Conservation (phyloP, 1,140 invertebrate species). For the Neodiprion lecontei region DNA sequence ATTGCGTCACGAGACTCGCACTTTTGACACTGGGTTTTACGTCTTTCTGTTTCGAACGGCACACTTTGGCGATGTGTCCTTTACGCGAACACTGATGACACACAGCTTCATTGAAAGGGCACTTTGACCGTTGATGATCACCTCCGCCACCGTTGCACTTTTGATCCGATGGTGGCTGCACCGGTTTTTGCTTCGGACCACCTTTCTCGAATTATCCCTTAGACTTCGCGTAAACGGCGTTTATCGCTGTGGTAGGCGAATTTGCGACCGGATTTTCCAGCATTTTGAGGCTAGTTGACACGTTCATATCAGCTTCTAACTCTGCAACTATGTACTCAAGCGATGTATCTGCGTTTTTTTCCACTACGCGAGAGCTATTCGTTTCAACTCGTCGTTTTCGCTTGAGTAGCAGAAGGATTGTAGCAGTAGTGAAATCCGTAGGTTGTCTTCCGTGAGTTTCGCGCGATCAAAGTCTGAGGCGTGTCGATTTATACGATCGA, state of each 20-base stretch:
- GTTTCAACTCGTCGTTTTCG: constrained; percentile 3
- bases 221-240: not conserved
- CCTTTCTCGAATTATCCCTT: not conserved
- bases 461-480: constrained; percentile 10
- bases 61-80: constrained; percentile 31
- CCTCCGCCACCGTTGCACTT: constrained; percentile 30
- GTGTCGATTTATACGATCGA: constrained; percentile 15
- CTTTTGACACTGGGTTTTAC: constrained; percentile 1
- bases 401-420: not conserved
- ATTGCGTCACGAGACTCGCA: constrained; percentile 6
- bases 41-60: constrained; percentile 24
- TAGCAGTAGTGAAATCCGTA: not conserved
- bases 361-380: constrained; percentile 3
- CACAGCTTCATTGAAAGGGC: constrained; percentile 22
- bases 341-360: constrained; percentile 8
- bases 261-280: constrained; percentile 12
- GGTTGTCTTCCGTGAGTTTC: constrained; percentile 2
- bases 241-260: not conserved
- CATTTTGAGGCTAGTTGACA: constrained; percentile 10
- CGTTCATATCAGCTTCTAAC: constrained; percentile 4
- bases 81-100: constrained; percentile 31
- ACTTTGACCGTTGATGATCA: constrained; percentile 24
- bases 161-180: not conserved
- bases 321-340: constrained; percentile 9
- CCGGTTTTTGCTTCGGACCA: not conserved